Evolutionary conservation across 2,797 vertebrate species (phyloP), one percentile per base, ranked within the genome.

Genomic region (Hafferia zeledoni): DNA sequence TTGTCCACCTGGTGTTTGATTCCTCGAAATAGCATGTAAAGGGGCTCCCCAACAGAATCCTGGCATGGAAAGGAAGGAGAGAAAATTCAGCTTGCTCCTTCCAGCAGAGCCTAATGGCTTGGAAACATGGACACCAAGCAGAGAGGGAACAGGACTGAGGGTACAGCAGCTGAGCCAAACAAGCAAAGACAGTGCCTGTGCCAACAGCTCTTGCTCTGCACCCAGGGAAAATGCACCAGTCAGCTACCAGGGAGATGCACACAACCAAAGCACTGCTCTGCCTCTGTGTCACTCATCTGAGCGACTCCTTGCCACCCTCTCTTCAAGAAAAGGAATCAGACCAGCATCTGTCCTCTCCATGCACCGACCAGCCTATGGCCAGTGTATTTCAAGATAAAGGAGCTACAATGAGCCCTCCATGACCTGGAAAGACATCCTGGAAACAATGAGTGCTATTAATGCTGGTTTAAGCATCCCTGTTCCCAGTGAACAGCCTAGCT

Each of bases 1-100:
- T 99, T 99, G 95, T 99, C 99, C 65, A 99, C 99, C 91, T 99
- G 99, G 96, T 99, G 99, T 95, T 99, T 99, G 96, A 99, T 99
- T 68, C 99, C 99, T 90, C 99, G 98, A 94, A 99, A 99, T 61
- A 99, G 98, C 99, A 99, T 99, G 96, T 99, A 99, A 41, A 99
- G 98, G 17, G 99, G 98, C 95, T 99, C 99, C 20, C 99, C 99
- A 0, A 99, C 99, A 5, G 99, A 99, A 96, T 99, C 99, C 99
- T 99, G 77, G 18, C 28, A 68, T 30, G 92, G 65, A 94, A 55
- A 83, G n/a, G n/a, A 59, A 79, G 44, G 84, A 84, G 35, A 60
- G 67, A 77, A 94, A 94, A 72, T 64, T 79, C 37, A 72, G 17
- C 50, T 82, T 69, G 31, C 22, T 88, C 20, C 31, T 63, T 43